A percentile compares a stretch with the other conserved stretches of the same genome.
Conservation (phyloP, 2,888 invertebrate species). For the Lochmaea capreae region DNA sequence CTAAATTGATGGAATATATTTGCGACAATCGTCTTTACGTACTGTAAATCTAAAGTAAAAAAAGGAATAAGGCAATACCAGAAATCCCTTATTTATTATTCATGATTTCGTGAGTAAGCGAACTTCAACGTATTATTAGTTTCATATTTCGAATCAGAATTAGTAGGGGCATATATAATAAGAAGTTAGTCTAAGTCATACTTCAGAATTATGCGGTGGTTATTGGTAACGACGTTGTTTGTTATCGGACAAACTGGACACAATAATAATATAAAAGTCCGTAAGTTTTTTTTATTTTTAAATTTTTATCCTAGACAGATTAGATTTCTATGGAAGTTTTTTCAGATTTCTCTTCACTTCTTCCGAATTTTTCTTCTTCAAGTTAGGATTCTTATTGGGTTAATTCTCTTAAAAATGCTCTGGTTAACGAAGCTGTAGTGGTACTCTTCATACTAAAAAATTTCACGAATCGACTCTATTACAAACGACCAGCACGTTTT, state of each 20-base stretch:
- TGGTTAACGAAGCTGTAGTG: too few relatives aligned
- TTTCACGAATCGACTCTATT: too few relatives aligned
- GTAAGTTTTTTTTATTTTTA: constrained; percentile 17
- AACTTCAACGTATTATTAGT: constrained; percentile 15
- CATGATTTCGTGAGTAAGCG: constrained; percentile 4
- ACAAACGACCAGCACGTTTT: too few relatives aligned
- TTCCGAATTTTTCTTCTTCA: too few relatives aligned
- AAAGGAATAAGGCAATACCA: neutral
- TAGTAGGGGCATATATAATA: neutral
- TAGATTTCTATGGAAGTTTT: too few relatives aligned
- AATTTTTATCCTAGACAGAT: too few relatives aligned
- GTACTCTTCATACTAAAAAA: too few relatives aligned
- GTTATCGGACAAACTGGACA: neutral
- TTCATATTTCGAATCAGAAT: constrained; percentile 19
- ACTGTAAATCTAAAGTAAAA: constrained; percentile 8
- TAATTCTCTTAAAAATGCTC: too few relatives aligned
- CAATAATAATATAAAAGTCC: constrained; percentile 6
- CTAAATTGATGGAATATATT: neutral
- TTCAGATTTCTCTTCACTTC: too few relatives aligned
- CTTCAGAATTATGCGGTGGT: constrained; percentile 13
- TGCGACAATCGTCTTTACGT: constrained; percentile 9
- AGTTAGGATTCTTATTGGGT: too few relatives aligned
- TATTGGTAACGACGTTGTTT: neutral
- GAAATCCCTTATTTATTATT: constrained; percentile 14
- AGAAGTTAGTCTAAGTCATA: constrained; percentile 8